A percentile compares a stretch with the other conserved stretches of the same genome.
These are phyloP conservation scores for Phania funesta DNA, from an alignment of 2,888 invertebrate species.

Conservation along the genomic window DNA sequence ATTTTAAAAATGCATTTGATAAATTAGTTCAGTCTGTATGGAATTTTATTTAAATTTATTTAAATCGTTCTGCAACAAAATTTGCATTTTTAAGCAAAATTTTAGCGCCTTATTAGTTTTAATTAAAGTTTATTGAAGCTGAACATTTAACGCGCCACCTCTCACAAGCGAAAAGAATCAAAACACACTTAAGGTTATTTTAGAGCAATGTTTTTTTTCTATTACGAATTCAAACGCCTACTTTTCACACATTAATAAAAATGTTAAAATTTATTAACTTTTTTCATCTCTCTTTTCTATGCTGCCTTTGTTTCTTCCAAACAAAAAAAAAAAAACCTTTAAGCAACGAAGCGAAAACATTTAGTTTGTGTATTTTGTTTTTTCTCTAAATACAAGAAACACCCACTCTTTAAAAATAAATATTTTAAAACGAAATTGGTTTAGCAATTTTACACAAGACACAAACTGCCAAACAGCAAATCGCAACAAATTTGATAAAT, in stretches of 20 bases:
- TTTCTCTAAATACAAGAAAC: conserved; percentile 34
- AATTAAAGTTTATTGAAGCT: conserved; percentile 52
- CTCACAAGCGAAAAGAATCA: neutral
- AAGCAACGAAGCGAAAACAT: conserved; percentile 56
- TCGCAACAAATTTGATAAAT: conserved; percentile 51
- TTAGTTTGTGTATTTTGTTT: conserved; percentile 11
- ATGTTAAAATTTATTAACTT: conserved; percentile 52
- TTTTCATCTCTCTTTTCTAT: conserved; percentile 23
- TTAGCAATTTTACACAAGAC: conserved; percentile 43
- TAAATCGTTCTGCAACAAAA: neutral
- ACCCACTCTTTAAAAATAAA: conserved; percentile 56
- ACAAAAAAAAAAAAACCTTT: conserved; percentile 25
- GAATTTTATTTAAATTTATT: neutral
- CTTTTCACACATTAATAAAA: conserved; percentile 67
- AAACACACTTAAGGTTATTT: conserved; percentile 39
- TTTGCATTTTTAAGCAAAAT: conserved; percentile 2
- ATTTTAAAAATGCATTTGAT: neutral
- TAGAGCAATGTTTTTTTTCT: neutral
- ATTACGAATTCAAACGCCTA: conserved; percentile 57
- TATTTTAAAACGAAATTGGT: conserved; percentile 49
- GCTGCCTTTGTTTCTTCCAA: neutral
- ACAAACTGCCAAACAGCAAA: conserved; percentile 13
- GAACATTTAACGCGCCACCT: conserved; percentile 13
- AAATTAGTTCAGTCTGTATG: neutral
- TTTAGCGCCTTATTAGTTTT: conserved; percentile 57